Evolutionary conservation across 2,888 invertebrate genomes (phyloP), one percentile per base, ranked within the genome.

Genomic region (Sialis fuliginosa): DNA sequence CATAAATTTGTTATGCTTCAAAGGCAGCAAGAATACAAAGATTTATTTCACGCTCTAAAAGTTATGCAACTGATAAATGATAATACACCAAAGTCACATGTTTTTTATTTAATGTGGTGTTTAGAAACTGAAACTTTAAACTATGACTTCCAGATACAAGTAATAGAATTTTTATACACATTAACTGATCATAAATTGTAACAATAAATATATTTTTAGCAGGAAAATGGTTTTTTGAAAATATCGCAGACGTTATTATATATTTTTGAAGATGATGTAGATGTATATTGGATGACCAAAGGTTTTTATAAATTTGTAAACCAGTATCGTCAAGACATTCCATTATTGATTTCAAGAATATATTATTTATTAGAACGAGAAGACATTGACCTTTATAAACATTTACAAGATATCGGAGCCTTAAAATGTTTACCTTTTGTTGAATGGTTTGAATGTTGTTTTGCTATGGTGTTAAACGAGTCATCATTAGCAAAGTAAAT

Each of bases 271-370:
- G 74, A 79, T 54, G 81, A 83, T 54, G 75, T 81, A 1, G 87
- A 89, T 55, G 76, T 81, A 1, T 91, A 86, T 66, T 91, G 89
- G 87, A 67, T 90, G 42, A 73, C 83, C 0, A 82, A 81, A 59
- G 79, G 77, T 13, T 79, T 91, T 54, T 80, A 81, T 48, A 75
- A 77, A 49, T 73, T 79, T 44, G 77, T 84, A 4, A 68, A 72
- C 39, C 75, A 72, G 54, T 78, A 81, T 60, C 72, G 76, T 54
- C 70, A 70, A 42, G 82, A 84, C 52, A 64, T 79, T 22, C 67
- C 68, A 1, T 77, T 77, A 52, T 61, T 87, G 5, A 74, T 78
- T 52, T 81, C 85, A 49, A 71, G 75, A 4, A 77, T 81, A 9
- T 73, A 69, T 44, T 69, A 64, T 33, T 68, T 84, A 60, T 62